A percentile compares a stretch with the other conserved stretches of the same genome.
phyloP scores from a whole-genome alignment of 2,113 vertebrate genomes.

The Varanus salvator region DNA sequence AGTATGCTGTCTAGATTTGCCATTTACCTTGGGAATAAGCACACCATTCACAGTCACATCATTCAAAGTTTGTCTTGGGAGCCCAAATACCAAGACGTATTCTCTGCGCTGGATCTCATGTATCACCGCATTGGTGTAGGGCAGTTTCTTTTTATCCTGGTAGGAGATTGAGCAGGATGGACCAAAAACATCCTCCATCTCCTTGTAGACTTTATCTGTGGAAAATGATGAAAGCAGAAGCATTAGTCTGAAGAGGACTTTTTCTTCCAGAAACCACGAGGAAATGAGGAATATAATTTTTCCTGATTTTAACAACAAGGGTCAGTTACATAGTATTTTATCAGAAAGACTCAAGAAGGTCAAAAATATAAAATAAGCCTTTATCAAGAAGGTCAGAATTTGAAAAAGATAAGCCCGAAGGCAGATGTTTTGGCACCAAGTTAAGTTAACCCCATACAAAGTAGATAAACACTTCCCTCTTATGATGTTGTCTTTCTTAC shows the following conservation, averaged over 20 bases:
- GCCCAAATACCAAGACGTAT: not conserved
- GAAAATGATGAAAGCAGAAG: not conserved
- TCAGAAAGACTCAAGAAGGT: no score
- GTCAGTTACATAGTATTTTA: no score
- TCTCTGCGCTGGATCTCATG: not conserved
- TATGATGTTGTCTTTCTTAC: no score
- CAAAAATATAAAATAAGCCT: no score
- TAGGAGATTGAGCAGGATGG: not conserved
- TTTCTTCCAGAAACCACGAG: not conserved
- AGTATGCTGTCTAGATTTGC: no score
- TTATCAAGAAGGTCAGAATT: no score
- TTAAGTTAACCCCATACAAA: no score
- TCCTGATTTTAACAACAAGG: no score
- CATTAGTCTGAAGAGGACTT: not conserved
- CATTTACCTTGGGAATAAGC: not conserved
- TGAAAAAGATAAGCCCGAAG: no score
- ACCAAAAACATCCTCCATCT: not conserved
- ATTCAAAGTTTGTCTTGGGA: not conserved
- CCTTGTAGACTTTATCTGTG: not conserved
- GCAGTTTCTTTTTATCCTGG: not conserved
- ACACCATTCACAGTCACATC: not conserved
- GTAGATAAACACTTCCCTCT: no score
- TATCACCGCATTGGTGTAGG: not conserved
- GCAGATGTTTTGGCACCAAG: no score
- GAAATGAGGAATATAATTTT: not conserved